Base-by-base conservation (phyloP, 2,888 invertebrate species). In the Melinaea menophilus region DNA sequence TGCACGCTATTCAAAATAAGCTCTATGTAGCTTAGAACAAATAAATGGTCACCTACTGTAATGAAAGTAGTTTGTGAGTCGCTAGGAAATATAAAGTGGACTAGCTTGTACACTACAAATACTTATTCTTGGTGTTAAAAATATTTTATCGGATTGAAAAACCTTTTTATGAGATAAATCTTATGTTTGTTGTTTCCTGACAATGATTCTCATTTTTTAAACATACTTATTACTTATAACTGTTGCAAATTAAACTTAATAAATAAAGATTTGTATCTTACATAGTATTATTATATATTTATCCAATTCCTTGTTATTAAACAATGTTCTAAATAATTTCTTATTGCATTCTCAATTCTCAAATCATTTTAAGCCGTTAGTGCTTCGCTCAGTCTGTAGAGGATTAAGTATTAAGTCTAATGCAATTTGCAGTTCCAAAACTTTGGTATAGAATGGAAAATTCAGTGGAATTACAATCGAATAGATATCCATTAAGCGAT, bases 51-150 rank as follows among this genome's bases (percentile, higher is more conserved):
- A 74, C 73, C 73, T 73, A 73, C 73, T 71, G 70, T 79, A 82
- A 80, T 83, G 78, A 78, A 79, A 81, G 80, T 81, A 78, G 79
- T 80, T 79, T 69, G 68, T 70, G 61, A 64, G 22, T 51, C 59
- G 51, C 65, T 22, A 57, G 61, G 56, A 57, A 64, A 69, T 63
- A 66, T 62, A 68, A 71, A 67, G 64, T 66, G 69, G 69, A 71
- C 68, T 67, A 68, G 59, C 70, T 66, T 62, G 67, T 63, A 58
- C 51, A 51, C 51, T 51, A 62, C 37, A 64, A 67, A 62, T 58
- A 57, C 66, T 66, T 66, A 57, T 35, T 56, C 65, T 61, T 69
- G 66, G 9, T 51, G 31, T 51, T 11, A 51, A 31, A 31, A 22
- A 22, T 22, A 22, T 22, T 22, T 22, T 22, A 22, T 22, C 22